These are phyloP conservation scores for Eolophus roseicapilla DNA, from an alignment of 2,113 vertebrate species.

Conservation along the genomic window DNA sequence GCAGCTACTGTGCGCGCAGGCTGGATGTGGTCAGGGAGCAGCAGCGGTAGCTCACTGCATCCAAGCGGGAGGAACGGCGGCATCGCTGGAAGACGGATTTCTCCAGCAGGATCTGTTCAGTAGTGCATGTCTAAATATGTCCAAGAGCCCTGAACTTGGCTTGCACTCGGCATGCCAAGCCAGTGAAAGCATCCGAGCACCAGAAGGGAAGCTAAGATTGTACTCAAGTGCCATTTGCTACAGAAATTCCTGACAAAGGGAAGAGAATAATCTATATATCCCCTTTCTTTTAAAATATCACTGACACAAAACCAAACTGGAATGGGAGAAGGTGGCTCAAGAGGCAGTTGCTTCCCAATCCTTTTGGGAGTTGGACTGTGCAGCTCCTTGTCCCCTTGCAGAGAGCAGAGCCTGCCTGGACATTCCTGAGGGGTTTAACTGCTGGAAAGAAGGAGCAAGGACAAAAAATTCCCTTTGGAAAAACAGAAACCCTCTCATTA, in stretches of 20 bases:
- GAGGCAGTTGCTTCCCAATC: background rate
- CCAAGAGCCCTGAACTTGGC: slow-evolving; percentile 54
- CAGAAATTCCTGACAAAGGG: background rate
- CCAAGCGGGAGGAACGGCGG: background rate
- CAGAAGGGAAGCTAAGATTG: slow-evolving; percentile 17
- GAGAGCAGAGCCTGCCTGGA: background rate
- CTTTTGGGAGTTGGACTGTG: background rate
- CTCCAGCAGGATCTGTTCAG: slow-evolving; percentile 14
- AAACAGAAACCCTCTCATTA: accelerated
- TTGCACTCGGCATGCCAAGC: slow-evolving; percentile 19
- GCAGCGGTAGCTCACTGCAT: background rate
- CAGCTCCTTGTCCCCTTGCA: background rate
- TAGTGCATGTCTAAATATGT: slow-evolving; percentile 59
- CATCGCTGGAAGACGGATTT: background rate
- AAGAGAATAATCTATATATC: background rate
- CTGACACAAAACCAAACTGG: background rate
- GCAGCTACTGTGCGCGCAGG: background rate
- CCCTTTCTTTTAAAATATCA: background rate
- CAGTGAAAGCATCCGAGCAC: slow-evolving; percentile 36
- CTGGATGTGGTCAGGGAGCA: background rate
- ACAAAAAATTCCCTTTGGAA: background rate
- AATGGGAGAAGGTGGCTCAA: background rate
- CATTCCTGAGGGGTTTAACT: background rate
- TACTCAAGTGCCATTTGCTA: slow-evolving; percentile 4
- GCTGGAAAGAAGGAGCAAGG: background rate